These are phyloP conservation scores for Zaprionus bogoriensis DNA, from an alignment of 2,888 invertebrate species.

Conservation along the genomic window DNA sequence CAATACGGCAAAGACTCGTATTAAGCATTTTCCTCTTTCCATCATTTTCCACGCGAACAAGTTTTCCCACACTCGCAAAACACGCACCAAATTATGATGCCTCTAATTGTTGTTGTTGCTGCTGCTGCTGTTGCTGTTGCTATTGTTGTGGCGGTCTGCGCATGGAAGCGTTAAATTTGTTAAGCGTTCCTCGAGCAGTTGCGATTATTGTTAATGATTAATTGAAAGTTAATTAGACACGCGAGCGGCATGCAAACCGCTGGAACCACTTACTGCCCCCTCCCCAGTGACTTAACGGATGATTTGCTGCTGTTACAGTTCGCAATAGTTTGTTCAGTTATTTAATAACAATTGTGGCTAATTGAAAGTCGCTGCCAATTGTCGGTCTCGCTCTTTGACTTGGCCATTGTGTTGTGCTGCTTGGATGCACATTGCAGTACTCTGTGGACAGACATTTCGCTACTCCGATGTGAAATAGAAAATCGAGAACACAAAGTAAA, in stretches of 20 bases:
- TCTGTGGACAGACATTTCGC: not conserved
- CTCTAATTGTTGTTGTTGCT: conserved; percentile 34
- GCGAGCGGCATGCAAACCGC: conserved; percentile 33
- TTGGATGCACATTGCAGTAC: not conserved
- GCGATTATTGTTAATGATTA: conserved; percentile 59
- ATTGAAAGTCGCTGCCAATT: conserved; percentile 14
- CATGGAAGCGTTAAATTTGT: conserved; percentile 59
- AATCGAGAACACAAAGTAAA: not conserved
- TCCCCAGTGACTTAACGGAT: conserved; percentile 43
- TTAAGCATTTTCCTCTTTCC: conserved; percentile 36
- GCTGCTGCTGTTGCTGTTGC: conserved; percentile 6
- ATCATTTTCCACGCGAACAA: conserved; percentile 62
- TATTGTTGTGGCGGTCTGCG: conserved; percentile 20
- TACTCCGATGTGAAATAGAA: too few relatives aligned
- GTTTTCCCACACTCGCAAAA: conserved; percentile 67
- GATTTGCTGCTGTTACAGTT: conserved; percentile 34
- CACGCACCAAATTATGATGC: conserved; percentile 61
- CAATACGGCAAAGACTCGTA: conserved; percentile 16
- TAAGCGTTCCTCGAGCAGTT: conserved; percentile 40
- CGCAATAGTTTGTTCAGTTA: conserved; percentile 22
- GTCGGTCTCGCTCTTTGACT: not conserved
- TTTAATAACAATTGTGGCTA: conserved; percentile 39
- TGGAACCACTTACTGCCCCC: conserved; percentile 30
- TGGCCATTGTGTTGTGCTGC: not conserved
- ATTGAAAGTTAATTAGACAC: conserved; percentile 70